Evolutionary conservation across 1,140 invertebrate species (phyloP), one percentile per base, ranked within the genome.

Genomic region (Halesus radiatus): DNA sequence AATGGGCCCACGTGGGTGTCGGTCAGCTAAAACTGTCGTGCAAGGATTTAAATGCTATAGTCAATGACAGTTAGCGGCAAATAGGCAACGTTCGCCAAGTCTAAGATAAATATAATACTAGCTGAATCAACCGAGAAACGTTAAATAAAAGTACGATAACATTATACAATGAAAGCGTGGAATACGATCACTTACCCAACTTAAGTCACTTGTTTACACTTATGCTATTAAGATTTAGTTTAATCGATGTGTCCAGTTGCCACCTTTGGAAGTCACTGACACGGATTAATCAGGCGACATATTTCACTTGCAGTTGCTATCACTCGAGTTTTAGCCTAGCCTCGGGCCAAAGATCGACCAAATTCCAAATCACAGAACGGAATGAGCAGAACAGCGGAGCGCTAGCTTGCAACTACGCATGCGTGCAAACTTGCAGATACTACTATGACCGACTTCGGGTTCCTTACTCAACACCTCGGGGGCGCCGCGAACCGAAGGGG

Each of bases 161-260:
- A 45, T 45, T 45, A 45, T 45, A 45, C 37, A 45, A 45, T 45
- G 37, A 66, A 66, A 66, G 62, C 62, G 23, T 66, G 62, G 62
- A 66, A 26, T n/a, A 29, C 10, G 62, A 29, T 16, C 62, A 66
- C 62, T 66, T 32, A 66, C 62, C 62, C 16, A 66, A 29, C 29
- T 66, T 66, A 66, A 66, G 62, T 66, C 62, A 66, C 62, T 66
- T 66, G 62, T 66, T 66, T 29, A 66, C 62, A n/a, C n/a, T 66
- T 26, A 66, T n/a, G 29, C 62, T 66, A 29, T 16, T 64, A 64
- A 64, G 29, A 66, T 26, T n/a, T 66, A 16, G 16, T 29, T 26
- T 4, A 66, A 26, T 29, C 26, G 10, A 29, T 29, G 22, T 66
- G 23, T 66, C 29, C n/a, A 15, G 22, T 29, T 66, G 22, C 32